Percentiles rank a stretch among this genome's conserved stretches.
These are phyloP conservation scores for Vollenhovia emeryi DNA, from an alignment of 1,140 invertebrate genomes.

Conservation along the genomic window DNA sequence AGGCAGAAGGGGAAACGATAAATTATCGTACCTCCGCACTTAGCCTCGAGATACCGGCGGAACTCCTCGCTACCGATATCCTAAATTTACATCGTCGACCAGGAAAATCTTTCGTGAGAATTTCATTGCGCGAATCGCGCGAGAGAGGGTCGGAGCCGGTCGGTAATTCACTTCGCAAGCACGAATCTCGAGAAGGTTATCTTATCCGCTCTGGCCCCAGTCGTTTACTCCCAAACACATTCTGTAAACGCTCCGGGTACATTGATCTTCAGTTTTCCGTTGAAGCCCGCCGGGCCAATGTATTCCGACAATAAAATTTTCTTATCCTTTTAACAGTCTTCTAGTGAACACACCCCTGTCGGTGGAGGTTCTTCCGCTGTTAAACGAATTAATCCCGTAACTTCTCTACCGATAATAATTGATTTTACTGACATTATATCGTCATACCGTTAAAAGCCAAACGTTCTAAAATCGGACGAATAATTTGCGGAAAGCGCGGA, in stretches of 20 bases:
- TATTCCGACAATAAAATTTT: slow-evolving; percentile 53
- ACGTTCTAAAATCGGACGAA: neutral
- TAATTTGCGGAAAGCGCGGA: neutral
- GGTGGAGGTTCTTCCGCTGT: neutral
- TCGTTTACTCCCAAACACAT: slow-evolving; percentile 58
- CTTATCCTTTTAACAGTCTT: slow-evolving; percentile 43
- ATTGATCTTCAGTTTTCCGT: slow-evolving; percentile 58
- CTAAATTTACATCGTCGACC: slow-evolving; percentile 58
- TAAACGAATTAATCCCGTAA: slow-evolving; percentile 30
- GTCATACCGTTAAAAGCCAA: neutral
- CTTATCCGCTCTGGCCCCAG: slow-evolving; percentile 43
- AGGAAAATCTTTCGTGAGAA: slow-evolving; percentile 57
- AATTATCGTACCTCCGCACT: slow-evolving; percentile 56
- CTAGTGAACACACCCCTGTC: neutral
- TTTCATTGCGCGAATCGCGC: slow-evolving; percentile 57
- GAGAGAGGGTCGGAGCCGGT: neutral
- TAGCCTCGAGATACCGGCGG: slow-evolving; percentile 53
- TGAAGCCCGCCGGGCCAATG: slow-evolving; percentile 39
- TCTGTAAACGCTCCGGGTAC: slow-evolving; percentile 59
- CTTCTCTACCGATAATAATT: slow-evolving; percentile 13
- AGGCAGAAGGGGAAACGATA: slow-evolving; percentile 40
- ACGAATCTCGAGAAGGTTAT: slow-evolving; percentile 38
- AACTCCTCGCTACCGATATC: slow-evolving; percentile 60
- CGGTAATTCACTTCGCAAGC: slow-evolving; percentile 58
- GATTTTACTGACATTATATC: slow-evolving; percentile 9